Conservation (phyloP, 1,140 invertebrate species). For the Nylanderia fulva region DNA sequence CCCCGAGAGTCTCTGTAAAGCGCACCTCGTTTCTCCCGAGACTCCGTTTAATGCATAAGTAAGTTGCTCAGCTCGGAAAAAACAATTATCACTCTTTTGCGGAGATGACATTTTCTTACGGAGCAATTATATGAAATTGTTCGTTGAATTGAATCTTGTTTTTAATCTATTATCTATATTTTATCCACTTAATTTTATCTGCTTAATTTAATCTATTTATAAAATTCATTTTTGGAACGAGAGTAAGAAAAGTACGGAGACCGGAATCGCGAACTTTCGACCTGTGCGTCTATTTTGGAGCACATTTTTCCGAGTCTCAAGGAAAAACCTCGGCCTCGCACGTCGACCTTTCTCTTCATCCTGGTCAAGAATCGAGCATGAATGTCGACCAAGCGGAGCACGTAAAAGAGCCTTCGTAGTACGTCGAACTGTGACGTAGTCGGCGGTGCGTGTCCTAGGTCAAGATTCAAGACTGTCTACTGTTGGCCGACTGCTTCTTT, state of each 20-base stretch:
- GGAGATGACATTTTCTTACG: background rate
- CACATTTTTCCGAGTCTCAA: constrained; percentile 68
- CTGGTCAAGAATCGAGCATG: constrained; percentile 63
- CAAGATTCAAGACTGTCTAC: constrained; percentile 82
- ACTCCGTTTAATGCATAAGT: constrained; percentile 17
- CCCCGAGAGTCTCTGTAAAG: constrained; percentile 49
- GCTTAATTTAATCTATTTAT: no score
- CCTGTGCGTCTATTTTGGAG: background rate
- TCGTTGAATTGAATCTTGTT: background rate
- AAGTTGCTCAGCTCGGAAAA: background rate
- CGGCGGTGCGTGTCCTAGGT: constrained; percentile 84
- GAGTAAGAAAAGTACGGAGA: background rate
- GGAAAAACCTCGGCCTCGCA: constrained; percentile 71
- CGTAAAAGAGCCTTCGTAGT: constrained; percentile 70
- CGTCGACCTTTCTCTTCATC: constrained; percentile 58
- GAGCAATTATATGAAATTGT: background rate
- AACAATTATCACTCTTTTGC: background rate
- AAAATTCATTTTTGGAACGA: background rate
- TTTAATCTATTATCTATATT: no score
- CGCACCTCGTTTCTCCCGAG: constrained; percentile 40
- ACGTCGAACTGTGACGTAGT: constrained; percentile 82
- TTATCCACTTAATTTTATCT: no score
- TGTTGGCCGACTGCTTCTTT: constrained; percentile 65
- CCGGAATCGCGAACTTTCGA: constrained; percentile 4
- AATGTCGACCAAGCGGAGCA: constrained; percentile 62